Percentiles rank a stretch among this genome's conserved stretches.
phyloP scores from a whole-genome alignment of 2,797 vertebrate genomes.

The Iguana delicatissima region DNA sequence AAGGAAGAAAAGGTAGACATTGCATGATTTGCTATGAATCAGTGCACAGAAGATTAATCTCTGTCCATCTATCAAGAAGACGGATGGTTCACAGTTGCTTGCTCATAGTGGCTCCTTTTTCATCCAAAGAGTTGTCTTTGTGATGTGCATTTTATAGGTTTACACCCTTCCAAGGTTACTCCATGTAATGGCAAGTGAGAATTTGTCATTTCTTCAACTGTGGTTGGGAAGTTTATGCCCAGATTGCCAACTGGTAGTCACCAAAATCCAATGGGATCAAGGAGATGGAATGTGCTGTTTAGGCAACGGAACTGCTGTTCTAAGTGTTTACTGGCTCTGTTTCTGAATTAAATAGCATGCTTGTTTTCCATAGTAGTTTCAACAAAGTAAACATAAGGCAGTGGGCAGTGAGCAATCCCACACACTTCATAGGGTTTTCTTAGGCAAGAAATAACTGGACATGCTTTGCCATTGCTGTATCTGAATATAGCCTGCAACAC shows the following conservation, averaged over 20 bases:
- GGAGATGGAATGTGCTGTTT: too few relatives aligned
- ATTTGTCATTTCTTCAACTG: constrained; percentile 59
- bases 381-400: too few relatives aligned
- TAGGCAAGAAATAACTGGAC: not conserved
- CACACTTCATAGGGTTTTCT: too few relatives aligned
- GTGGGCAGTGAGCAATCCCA: too few relatives aligned
- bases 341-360: not conserved
- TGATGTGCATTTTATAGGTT: constrained; percentile 57
- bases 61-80: constrained; percentile 66
- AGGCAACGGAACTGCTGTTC: not conserved
- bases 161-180: constrained; percentile 71
- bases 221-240: constrained; percentile 36
- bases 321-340: too few relatives aligned
- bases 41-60: constrained; percentile 69
- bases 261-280: not conserved
- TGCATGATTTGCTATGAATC: constrained; percentile 63
- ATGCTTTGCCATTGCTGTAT: not conserved
- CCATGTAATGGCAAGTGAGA: constrained; percentile 55
- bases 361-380: not conserved
- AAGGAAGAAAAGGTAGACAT: constrained; percentile 42
- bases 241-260: constrained; percentile 37
- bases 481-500: too few relatives aligned
- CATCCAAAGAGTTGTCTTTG: constrained; percentile 59
- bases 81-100: constrained; percentile 46
- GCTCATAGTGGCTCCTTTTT: constrained; percentile 61